Evolutionary conservation across 1,140 invertebrate species (phyloP).

Genomic region (Babylonia areolata): DNA sequence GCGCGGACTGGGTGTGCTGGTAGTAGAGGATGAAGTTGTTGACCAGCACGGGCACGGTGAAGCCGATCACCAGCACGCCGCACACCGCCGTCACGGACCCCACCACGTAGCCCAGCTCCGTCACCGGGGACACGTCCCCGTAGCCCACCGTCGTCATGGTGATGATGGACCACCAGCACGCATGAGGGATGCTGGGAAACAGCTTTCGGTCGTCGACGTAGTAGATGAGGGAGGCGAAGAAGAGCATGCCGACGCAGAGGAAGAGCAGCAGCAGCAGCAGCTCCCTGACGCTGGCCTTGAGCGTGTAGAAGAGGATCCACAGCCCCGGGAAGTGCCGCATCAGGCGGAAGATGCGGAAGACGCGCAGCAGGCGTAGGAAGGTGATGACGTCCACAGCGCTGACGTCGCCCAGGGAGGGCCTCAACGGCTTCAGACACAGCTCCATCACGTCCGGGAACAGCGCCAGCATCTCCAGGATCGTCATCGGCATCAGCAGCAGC

Average conservation of each 20-base stretch:
- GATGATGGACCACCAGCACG: constrained; percentile 92
- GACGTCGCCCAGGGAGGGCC: constrained; percentile 27
- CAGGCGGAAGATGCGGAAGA: constrained; percentile 68
- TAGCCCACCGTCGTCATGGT: constrained; percentile 99
- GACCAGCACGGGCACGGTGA: constrained; percentile 87
- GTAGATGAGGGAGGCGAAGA: constrained; percentile 95
- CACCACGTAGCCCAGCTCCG: constrained; percentile 69
- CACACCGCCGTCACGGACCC: constrained; percentile 89
- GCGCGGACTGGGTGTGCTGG: constrained; percentile 66
- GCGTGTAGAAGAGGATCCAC: constrained; percentile 97
- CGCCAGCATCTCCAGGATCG: constrained; percentile 76
- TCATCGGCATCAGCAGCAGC: constrained; percentile 74
- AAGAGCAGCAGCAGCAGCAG: constrained; percentile 98
- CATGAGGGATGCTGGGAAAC: constrained; percentile 90
- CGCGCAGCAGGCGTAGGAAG: constrained; percentile 57
- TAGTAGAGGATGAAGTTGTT: constrained; percentile 89
- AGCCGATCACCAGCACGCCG: constrained; percentile 99
- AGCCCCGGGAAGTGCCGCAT: constrained; percentile 93
- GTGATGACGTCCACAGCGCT: constrained; percentile 32
- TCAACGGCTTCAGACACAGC: constrained; percentile 44
- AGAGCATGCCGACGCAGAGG: constrained; percentile 97
- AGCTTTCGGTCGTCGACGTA: constrained; percentile 53
- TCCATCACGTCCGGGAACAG: constrained; percentile 74
- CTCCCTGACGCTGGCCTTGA: constrained; percentile 98
- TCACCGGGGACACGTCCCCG: constrained; percentile 88